phyloP scores from a whole-genome alignment of 2,113 vertebrate species.

The Chaetodon trifascialis region DNA sequence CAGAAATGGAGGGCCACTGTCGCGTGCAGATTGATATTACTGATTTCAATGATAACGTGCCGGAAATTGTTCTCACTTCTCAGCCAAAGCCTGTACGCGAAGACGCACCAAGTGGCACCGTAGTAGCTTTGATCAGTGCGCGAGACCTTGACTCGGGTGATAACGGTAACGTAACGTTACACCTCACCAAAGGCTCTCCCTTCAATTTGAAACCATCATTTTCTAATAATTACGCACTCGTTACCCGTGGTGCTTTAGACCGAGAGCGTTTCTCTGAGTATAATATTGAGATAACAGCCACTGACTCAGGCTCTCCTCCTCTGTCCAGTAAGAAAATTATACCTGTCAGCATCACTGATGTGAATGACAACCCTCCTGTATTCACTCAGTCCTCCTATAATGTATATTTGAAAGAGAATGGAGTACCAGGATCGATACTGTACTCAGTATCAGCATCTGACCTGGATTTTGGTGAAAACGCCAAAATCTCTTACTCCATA shows the following conservation, averaged over 20 bases:
- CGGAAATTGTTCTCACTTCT: constrained; percentile 74
- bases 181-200: constrained; percentile 58
- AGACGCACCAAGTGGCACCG: constrained; percentile 64
- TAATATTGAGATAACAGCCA: constrained; percentile 82
- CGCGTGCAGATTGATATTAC: constrained; percentile 77
- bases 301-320: constrained; percentile 84
- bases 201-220: constrained; percentile 85
- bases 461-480: constrained; percentile 82
- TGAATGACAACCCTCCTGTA: constrained; percentile 86
- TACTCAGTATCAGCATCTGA: constrained; percentile 82
- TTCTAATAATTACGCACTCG: constrained; percentile 88
- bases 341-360: constrained; percentile 81
- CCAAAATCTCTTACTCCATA: constrained; percentile 86
- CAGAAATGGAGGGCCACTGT: constrained; percentile 83
- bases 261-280: constrained; percentile 84
- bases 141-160: constrained; percentile 75
- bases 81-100: constrained; percentile 72
- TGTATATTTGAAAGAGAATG: constrained; percentile 72
- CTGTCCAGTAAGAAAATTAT: constrained; percentile 82
- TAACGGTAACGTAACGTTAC: constrained; percentile 78
- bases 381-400: constrained; percentile 78
- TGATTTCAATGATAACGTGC: constrained; percentile 82
- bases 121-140: constrained; percentile 77
- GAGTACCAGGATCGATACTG: constrained; percentile 59
- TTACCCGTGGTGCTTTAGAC: constrained; percentile 85